Evolutionary conservation across 2,888 invertebrate genomes (phyloP), one percentile per base, ranked within the genome.

Genomic region (Gibbula magus): DNA sequence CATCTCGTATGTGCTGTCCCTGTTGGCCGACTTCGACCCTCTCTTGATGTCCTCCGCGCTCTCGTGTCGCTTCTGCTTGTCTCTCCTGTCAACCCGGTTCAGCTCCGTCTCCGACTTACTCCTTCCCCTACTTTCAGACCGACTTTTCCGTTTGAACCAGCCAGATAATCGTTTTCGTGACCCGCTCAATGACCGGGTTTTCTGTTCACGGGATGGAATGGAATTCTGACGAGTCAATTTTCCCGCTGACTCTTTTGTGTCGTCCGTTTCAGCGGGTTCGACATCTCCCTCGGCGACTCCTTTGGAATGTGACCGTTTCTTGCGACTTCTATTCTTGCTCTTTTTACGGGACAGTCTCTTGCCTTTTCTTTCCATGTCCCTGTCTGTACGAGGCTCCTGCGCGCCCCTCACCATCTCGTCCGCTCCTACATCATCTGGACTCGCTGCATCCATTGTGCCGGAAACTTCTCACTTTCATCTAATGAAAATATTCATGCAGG

Each of bases 101-200:
- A 84, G 29, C 51, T 85, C 82, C 0, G 82, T 79, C 79, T 83
- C 85, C 0, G 85, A 83, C 54, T 78, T 79, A 52, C 81, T 81
- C 25, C 79, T 70, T 16, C 39, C 70, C n/a, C 75, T 18, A 32
- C 81, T 79, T 29, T 61, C 73, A 18, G 82, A 82, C 1, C 80
- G 39, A 52, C 82, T 82, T 51, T 82, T 81, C 7, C 83, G 39
- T 25, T 80, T 79, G 61, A 85, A 85, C 61, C 83, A 74, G 16
- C 79, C 77, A 10, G 83, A 81, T 39, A 85, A 80, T 39, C 82
- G 74, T 20, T 78, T 82, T 35, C 80, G 75, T 1, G 85, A 83
- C 1, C 82, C 81, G 52, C 85, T 85, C 4, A 82, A 53, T 1
- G 85, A 82, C 2, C 81, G 78, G 10, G 85, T 77, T 61, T 82